These are phyloP conservation scores for Sylvilagus bachmani DNA, from an alignment of 2,113 vertebrate species.

Conservation along the genomic window DNA sequence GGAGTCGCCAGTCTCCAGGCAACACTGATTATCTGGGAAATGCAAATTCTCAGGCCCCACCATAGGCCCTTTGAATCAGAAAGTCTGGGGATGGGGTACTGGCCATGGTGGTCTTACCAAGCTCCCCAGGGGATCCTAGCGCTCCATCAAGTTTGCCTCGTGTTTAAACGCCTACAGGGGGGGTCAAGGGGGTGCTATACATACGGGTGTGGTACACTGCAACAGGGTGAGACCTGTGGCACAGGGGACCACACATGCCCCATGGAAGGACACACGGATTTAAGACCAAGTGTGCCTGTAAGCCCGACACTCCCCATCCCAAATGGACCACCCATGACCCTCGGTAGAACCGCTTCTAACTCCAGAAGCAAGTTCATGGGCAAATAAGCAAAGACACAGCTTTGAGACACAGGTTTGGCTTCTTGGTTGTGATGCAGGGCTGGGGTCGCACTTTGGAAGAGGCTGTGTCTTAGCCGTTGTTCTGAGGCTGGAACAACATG, in stretches of 20 bases:
- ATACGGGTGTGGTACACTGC: neutral
- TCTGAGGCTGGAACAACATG: neutral
- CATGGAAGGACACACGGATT: neutral
- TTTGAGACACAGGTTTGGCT: neutral
- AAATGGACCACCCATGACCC: neutral
- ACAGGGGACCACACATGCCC: neutral
- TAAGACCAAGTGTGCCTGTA: neutral
- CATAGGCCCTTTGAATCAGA: neutral
- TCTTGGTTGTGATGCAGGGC: neutral
- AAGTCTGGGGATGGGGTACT: neutral
- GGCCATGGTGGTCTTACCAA: neutral
- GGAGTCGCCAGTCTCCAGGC: neutral
- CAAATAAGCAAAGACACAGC: neutral
- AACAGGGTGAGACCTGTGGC: neutral
- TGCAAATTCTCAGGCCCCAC: neutral
- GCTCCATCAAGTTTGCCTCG: neutral
- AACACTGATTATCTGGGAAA: neutral
- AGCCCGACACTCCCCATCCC: neutral
- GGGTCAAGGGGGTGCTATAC: neutral
- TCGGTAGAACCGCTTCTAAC: neutral
- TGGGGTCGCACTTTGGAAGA: neutral
- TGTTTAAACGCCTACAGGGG: neutral
- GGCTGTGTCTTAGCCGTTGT: neutral
- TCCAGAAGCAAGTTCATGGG: neutral
- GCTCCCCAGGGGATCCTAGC: neutral